These are phyloP conservation scores for Campaea margaritaria DNA, from an alignment of 2,888 invertebrate genomes.

Conservation along the genomic window DNA sequence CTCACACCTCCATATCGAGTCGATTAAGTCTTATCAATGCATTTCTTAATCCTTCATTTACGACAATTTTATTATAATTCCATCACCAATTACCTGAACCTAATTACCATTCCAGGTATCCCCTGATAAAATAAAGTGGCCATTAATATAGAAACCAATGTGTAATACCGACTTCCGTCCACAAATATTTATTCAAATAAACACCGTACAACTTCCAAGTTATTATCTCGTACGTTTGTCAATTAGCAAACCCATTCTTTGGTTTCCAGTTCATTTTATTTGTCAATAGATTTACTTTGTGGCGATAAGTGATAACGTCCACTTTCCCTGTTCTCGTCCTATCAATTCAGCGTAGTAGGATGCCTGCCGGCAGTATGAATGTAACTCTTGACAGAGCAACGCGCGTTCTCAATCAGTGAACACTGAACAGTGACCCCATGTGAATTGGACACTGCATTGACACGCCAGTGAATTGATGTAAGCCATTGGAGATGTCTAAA, in stretches of 20 bases:
- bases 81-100: too few relatives aligned
- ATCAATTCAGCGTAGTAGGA: background rate
- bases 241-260: background rate
- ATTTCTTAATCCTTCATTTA: too few relatives aligned
- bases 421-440: conserved; percentile 2
- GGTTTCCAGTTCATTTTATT: background rate
- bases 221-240: background rate
- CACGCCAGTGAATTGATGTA: conserved; percentile 33
- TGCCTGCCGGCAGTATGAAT: conserved; percentile 11
- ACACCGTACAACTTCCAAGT: background rate
- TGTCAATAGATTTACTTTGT: background rate
- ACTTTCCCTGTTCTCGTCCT: conserved; percentile 8
- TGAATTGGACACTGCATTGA: conserved; percentile 13
- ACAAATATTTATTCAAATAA: background rate
- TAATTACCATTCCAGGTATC: too few relatives aligned
- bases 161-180: background rate
- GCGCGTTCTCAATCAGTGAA: conserved; percentile 5
- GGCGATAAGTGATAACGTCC: conserved; percentile 10
- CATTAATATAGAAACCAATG: too few relatives aligned
- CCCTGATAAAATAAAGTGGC: background rate
- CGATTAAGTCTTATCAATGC: too few relatives aligned
- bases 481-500: conserved; percentile 39
- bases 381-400: conserved; percentile 1
- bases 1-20: too few relatives aligned
- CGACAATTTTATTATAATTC: too few relatives aligned